Conservation (phyloP, 2,888 invertebrate genomes). For the Euproctis similis region DNA sequence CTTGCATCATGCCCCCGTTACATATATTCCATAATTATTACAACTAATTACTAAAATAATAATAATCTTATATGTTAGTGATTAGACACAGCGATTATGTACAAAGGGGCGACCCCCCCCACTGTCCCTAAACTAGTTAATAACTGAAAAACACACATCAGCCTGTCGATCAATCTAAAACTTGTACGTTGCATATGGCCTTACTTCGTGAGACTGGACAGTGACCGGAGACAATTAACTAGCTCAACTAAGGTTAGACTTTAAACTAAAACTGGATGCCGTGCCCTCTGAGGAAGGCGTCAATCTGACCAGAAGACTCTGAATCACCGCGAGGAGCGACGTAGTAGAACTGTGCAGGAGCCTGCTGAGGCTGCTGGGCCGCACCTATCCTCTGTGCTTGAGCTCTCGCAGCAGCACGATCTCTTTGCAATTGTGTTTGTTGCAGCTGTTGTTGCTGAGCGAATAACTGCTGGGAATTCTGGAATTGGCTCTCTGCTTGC, state of each 20-base stretch:
- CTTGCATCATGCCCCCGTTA: conserved; percentile 29
- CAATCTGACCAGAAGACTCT: conserved; percentile 82
- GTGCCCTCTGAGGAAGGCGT: conserved; percentile 85
- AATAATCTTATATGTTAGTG: conserved; percentile 55
- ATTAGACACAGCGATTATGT: conserved; percentile 61
- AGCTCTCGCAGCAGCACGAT: conserved; percentile 72
- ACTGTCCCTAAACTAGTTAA: conserved; percentile 37
- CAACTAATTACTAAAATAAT: conserved; percentile 44
- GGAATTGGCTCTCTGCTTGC: conserved; percentile 76
- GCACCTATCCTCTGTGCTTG: conserved; percentile 57
- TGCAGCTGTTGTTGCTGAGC: conserved; percentile 81
- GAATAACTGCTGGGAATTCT: conserved; percentile 79
- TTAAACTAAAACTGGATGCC: conserved; percentile 77
- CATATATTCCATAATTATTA: conserved; percentile 49
- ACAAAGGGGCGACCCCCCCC: conserved; percentile 42
- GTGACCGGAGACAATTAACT: conserved; percentile 43
- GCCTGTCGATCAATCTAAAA: conserved; percentile 38
- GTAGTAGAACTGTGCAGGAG: conserved; percentile 72
- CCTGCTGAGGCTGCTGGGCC: conserved; percentile 47
- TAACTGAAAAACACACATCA: conserved; percentile 31
- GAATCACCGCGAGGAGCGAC: conserved; percentile 73
- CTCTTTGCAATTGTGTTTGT: conserved; percentile 78
- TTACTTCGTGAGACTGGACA: conserved; percentile 24
- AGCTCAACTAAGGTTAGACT: conserved; percentile 33
- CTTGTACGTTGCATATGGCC: conserved; percentile 50